Evolutionary conservation across 2,113 vertebrate species (phyloP).

Genomic region (Boleophthalmus pectinirostris): DNA sequence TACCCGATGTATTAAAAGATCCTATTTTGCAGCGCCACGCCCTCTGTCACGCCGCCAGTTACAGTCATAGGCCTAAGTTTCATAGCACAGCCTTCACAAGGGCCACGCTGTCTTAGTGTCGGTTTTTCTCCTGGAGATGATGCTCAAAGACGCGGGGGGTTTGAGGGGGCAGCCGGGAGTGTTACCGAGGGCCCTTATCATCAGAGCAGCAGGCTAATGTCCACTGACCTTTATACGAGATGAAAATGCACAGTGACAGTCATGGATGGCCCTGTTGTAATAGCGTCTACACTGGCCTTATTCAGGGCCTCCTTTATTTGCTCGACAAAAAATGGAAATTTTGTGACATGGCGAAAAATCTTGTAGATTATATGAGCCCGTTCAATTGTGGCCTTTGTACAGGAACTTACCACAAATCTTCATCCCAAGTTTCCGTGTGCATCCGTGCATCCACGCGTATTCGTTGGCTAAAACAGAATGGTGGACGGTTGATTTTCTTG

Average conservation of each 20-base stretch:
- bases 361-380: background rate
- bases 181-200: constrained; percentile 38
- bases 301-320: constrained; percentile 25
- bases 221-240: constrained; percentile 74
- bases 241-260: constrained; percentile 70
- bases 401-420: constrained; percentile 96
- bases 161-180: constrained; percentile 17
- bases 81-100: background rate
- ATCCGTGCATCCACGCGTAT: constrained; percentile 94
- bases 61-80: background rate
- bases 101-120: constrained; percentile 23
- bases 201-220: constrained; percentile 66
- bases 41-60: background rate
- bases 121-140: constrained; percentile 23
- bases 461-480: constrained; percentile 88
- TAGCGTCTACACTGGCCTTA: constrained; percentile 30
- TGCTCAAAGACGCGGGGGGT: constrained; percentile 46
- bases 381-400: background rate
- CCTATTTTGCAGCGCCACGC: background rate
- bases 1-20: background rate
- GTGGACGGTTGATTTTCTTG: constrained; percentile 63
- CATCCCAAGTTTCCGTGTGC: constrained; percentile 96
- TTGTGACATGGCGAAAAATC: background rate
- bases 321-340: background rate
- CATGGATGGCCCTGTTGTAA: constrained; percentile 24